Evolutionary conservation across 30 jellyfish, hydroid and myxozoan genomes (phyloP).

Genomic region (Hydractinia echinata): DNA sequence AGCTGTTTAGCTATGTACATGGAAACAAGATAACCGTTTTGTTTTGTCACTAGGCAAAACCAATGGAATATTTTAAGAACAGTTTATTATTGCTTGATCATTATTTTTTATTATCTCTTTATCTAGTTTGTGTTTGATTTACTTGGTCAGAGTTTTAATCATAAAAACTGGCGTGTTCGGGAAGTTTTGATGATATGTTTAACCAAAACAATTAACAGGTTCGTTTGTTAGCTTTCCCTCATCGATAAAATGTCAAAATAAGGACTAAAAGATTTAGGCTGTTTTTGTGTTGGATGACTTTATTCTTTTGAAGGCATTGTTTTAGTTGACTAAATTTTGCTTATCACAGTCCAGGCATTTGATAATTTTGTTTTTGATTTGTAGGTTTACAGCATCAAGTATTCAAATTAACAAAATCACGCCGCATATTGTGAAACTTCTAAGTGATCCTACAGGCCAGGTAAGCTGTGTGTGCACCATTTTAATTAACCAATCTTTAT

Average conservation of each 20-base stretch:
- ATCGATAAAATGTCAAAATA: too few relatives aligned
- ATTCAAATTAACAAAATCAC: constrained; percentile 66
- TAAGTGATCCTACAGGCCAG: constrained; percentile 96
- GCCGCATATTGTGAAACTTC: constrained; percentile 81
- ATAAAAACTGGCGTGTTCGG: constrained; percentile 93
- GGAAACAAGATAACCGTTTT: neutral
- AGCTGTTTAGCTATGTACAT: neutral
- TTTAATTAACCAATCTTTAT: too few relatives aligned
- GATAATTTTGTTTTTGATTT: neutral
- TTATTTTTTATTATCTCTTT: constrained; percentile 15
- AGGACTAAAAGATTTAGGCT: too few relatives aligned
- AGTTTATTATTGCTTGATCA: neutral
- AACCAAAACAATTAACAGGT: constrained; percentile 54
- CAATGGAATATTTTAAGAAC: neutral
- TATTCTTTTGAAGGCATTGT: too few relatives aligned
- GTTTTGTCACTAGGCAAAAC: neutral
- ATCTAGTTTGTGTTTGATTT: constrained; percentile 68
- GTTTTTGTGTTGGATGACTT: too few relatives aligned
- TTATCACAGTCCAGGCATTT: too few relatives aligned
- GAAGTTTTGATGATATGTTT: constrained; percentile 83
- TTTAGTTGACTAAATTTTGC: too few relatives aligned
- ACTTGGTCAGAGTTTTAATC: constrained; percentile 56
- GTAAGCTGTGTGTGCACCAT: constrained; percentile 16
- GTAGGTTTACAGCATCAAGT: constrained; percentile 83
- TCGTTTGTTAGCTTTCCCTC: neutral